These are phyloP conservation scores for Helicoverpa zea DNA, from an alignment of 1,140 invertebrate genomes.

Conservation along the genomic window DNA sequence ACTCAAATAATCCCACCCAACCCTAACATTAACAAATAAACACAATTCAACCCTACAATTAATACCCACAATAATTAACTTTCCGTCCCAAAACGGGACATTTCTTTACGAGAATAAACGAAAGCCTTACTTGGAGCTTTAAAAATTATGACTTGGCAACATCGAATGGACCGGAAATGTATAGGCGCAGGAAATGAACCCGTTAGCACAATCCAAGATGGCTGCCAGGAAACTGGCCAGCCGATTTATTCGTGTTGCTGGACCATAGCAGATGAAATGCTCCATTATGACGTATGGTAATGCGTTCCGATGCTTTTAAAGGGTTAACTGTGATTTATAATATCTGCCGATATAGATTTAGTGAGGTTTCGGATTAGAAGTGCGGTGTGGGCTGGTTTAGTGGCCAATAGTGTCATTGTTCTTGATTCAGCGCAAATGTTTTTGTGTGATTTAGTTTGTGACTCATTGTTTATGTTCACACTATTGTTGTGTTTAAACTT, in stretches of 20 bases:
- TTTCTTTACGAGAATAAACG: conserved; percentile 38
- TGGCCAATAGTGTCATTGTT: background rate
- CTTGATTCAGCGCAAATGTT: background rate
- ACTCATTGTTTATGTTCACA: background rate
- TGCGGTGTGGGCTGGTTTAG: background rate
- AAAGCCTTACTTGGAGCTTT: conserved; percentile 50
- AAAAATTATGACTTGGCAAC: conserved; percentile 77
- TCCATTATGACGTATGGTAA: conserved; percentile 46
- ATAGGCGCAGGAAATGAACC: conserved; percentile 85
- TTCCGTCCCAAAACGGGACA: conserved; percentile 22
- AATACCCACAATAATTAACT: conserved; percentile 38
- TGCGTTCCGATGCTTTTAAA: conserved; percentile 32
- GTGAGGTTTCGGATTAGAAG: background rate
- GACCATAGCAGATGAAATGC: conserved; percentile 53
- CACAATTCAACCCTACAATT: conserved; percentile 42
- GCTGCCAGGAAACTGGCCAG: conserved; percentile 59
- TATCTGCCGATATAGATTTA: conserved; percentile 25
- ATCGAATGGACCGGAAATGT: conserved; percentile 79
- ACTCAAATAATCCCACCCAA: conserved; percentile 25
- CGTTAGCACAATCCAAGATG: conserved; percentile 82
- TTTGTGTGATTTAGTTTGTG: background rate
- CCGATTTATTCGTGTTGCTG: conserved; percentile 67
- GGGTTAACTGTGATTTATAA: conserved; percentile 30
- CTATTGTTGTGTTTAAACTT: background rate
- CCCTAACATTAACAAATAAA: conserved; percentile 40